These are phyloP conservation scores for Castor canadensis DNA, from an alignment of 2,113 vertebrate genomes.

Conservation along the genomic window DNA sequence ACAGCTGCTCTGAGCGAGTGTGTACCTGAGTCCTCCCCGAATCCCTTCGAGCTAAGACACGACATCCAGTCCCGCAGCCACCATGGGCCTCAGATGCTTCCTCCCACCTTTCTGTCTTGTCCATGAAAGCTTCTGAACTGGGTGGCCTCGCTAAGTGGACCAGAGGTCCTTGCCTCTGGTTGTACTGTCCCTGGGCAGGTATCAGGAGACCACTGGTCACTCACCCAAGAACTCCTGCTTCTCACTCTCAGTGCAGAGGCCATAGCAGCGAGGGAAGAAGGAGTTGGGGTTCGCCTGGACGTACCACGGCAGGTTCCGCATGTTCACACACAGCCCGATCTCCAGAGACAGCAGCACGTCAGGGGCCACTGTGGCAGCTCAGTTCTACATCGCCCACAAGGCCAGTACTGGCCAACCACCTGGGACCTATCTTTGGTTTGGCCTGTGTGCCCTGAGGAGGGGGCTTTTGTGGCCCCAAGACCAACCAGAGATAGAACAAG, in stretches of 20 bases:
- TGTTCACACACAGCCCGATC: slow-evolving; percentile 77
- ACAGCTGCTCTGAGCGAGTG: not conserved
- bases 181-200: too few species aligned
- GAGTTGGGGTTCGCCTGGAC: slow-evolving; percentile 65
- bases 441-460: not conserved
- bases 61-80: too few species aligned
- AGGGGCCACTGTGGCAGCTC: not conserved
- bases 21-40: too few species aligned
- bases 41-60: too few species aligned
- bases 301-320: slow-evolving; percentile 77
- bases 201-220: not conserved
- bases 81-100: not conserved
- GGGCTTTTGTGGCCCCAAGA: not conserved
- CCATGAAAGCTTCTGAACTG: not conserved
- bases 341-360: slow-evolving; percentile 30
- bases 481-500: not conserved
- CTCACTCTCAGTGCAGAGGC: slow-evolving; percentile 66
- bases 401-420: not conserved
- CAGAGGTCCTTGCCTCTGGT: not conserved
- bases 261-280: slow-evolving; percentile 78
- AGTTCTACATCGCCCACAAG: not conserved
- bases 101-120: accelerated
- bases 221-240: slow-evolving; percentile 78
- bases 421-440: not conserved
- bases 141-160: not conserved